Evolutionary conservation across 2,113 vertebrate species (phyloP).

Genomic region (Lamprologus lemairii): DNA sequence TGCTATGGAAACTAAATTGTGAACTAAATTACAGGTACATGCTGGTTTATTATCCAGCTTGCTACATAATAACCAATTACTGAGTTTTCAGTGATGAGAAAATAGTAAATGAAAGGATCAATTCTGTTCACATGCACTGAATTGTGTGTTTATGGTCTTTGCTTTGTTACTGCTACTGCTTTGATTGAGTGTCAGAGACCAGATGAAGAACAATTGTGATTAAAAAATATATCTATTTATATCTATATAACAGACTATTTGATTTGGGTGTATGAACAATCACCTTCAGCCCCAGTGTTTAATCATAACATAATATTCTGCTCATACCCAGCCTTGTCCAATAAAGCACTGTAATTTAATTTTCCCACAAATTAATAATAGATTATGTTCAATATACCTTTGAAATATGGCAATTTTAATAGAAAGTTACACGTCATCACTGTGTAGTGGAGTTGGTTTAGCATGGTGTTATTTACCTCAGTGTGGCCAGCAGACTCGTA

Average conservation of each 20-base stretch:
- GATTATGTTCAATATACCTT: slow-evolving; percentile 17
- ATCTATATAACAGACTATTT: not conserved
- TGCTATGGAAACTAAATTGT: not conserved
- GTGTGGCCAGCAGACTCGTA: not conserved
- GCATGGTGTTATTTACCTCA: not conserved
- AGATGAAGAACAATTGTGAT: not conserved
- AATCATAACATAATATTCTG: slow-evolving; percentile 36
- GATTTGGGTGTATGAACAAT: not conserved
- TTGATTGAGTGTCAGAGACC: not conserved
- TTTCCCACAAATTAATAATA: slow-evolving; percentile 29
- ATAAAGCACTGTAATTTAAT: slow-evolving; percentile 32
- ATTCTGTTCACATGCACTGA: not conserved
- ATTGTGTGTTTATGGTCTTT: not conserved
- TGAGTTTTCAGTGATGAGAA: not conserved
- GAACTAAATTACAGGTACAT: not conserved
- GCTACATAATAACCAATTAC: not conserved
- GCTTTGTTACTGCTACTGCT: not conserved
- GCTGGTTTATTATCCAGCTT: not conserved
- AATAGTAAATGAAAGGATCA: not conserved
- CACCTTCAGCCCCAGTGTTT: slow-evolving; percentile 10
- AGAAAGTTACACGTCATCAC: slow-evolving; percentile 24
- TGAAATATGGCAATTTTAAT: slow-evolving; percentile 43
- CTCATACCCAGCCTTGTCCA: not conserved
- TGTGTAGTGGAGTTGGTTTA: not conserved
- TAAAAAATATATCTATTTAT: not conserved